phyloP scores from a whole-genome alignment of 2,888 invertebrate species.

The Epinotia bilunana region DNA sequence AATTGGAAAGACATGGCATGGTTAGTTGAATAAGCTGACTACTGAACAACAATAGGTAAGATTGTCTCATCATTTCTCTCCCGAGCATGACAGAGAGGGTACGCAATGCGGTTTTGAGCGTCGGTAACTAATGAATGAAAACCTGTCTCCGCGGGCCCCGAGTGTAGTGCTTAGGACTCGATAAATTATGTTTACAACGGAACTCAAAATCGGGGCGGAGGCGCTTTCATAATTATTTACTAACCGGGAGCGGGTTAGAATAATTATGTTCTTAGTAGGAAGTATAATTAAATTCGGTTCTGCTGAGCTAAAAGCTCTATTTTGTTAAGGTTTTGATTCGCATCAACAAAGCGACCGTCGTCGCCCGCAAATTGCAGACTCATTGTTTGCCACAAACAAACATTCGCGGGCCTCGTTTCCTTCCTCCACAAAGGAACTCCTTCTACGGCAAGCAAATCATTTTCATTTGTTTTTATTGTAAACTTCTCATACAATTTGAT shows the following conservation, averaged over 20 bases:
- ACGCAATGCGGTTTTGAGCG: conserved; percentile 40
- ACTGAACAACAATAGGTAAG: conserved; percentile 25
- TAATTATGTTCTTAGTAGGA: conserved; percentile 54
- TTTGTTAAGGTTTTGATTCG: conserved; percentile 77
- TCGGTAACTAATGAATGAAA: conserved; percentile 44
- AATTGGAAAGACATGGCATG: not conserved
- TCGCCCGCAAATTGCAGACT: conserved; percentile 79
- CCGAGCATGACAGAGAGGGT: conserved; percentile 6
- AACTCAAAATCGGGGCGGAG: conserved; percentile 45
- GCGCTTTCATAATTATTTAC: conserved; percentile 41
- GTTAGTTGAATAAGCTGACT: conserved; percentile 11
- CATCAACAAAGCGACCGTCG: conserved; percentile 75
- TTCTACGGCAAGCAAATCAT: conserved; percentile 73
- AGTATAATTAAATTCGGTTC: conserved; percentile 66
- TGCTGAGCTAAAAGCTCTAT: conserved; percentile 60
- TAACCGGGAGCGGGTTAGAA: conserved; percentile 51
- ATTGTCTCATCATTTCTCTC: conserved; percentile 28
- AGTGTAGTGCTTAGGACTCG: conserved; percentile 38
- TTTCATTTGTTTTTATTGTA: conserved; percentile 69
- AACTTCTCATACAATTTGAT: conserved; percentile 55
- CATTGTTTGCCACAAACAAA: conserved; percentile 80
- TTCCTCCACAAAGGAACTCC: conserved; percentile 76
- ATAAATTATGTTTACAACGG: conserved; percentile 52
- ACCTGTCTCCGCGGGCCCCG: conserved; percentile 33
- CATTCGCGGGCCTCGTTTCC: conserved; percentile 74